These are phyloP conservation scores for Macrotrachela quadricornifera DNA, from an alignment of 1,140 invertebrate genomes.

Conservation along the genomic window DNA sequence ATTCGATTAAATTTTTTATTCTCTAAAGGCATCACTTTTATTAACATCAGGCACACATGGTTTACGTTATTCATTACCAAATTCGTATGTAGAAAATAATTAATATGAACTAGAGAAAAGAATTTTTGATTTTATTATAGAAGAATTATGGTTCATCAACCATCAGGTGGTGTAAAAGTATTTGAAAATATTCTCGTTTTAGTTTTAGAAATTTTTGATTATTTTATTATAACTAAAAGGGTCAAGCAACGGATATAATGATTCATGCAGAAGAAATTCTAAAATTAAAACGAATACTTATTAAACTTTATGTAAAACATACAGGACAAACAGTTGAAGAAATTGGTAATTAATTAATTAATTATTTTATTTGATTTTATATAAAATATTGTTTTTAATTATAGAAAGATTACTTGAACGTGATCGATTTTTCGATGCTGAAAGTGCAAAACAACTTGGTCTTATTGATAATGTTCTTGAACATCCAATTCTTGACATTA, in stretches of 20 bases:
- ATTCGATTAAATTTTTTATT: conserved; percentile 14
- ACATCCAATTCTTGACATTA: no score
- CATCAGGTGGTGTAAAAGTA: conserved; percentile 66
- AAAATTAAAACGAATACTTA: conserved; percentile 73
- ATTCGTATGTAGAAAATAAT: conserved; percentile 42
- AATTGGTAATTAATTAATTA: conserved; percentile 39
- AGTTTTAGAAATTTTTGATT: neutral
- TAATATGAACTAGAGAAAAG: no score
- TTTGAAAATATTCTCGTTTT: conserved; percentile 8
- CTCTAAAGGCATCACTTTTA: conserved; percentile 68
- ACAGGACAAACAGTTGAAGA: conserved; percentile 52
- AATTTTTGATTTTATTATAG: no score
- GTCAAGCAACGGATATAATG: conserved; percentile 90
- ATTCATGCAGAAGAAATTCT: conserved; percentile 94
- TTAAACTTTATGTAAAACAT: conserved; percentile 77
- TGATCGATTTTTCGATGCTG: conserved; percentile 6
- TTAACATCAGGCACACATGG: conserved; percentile 63
- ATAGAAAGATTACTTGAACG: conserved; percentile 6
- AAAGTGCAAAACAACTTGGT: conserved; percentile 2
- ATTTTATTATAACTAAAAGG: conserved; percentile 34
- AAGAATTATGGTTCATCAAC: conserved; percentile 95
- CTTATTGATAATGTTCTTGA: neutral
- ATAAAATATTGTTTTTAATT: neutral
- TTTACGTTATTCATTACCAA: conserved; percentile 81
- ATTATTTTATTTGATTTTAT: neutral